A percentile compares a stretch with the other conserved stretches of the same genome.
Evolutionary conservation across 1,140 invertebrate genomes (phyloP).

Genomic region (Trigoniulus corallinus): DNA sequence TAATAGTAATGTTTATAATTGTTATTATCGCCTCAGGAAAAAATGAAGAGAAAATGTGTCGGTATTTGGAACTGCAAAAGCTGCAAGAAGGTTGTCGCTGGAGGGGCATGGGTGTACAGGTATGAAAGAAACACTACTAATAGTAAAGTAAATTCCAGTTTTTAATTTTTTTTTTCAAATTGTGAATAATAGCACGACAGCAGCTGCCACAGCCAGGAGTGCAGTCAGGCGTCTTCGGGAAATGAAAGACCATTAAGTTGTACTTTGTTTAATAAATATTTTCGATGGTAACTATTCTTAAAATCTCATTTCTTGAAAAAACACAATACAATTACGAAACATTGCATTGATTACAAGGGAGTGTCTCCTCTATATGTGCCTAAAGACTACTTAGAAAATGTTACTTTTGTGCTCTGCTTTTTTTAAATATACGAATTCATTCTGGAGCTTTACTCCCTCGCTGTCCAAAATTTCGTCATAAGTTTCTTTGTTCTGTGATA

Average conservation of each 20-base stretch:
- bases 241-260: conserved; percentile 70
- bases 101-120: conserved; percentile 84
- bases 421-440: neutral
- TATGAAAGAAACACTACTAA: conserved; percentile 14
- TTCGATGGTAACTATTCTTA: neutral
- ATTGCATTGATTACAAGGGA: neutral
- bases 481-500: too few species aligned
- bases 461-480: too few species aligned
- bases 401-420: neutral
- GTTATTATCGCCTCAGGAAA: too few species aligned
- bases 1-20: too few species aligned
- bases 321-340: neutral
- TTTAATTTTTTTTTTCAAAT: conserved; percentile 13
- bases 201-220: conserved; percentile 85
- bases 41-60: conserved; percentile 92
- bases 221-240: conserved; percentile 91
- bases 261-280: neutral
- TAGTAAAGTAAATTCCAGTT: conserved; percentile 3
- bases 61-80: conserved; percentile 97
- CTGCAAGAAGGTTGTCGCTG: conserved; percentile 86
- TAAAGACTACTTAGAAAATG: neutral
- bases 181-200: conserved; percentile 85
- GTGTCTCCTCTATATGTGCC: neutral
- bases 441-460: too few species aligned
- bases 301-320: neutral